Base-by-base conservation (phyloP, 2,888 invertebrate genomes). In the Icerya purchasi region DNA sequence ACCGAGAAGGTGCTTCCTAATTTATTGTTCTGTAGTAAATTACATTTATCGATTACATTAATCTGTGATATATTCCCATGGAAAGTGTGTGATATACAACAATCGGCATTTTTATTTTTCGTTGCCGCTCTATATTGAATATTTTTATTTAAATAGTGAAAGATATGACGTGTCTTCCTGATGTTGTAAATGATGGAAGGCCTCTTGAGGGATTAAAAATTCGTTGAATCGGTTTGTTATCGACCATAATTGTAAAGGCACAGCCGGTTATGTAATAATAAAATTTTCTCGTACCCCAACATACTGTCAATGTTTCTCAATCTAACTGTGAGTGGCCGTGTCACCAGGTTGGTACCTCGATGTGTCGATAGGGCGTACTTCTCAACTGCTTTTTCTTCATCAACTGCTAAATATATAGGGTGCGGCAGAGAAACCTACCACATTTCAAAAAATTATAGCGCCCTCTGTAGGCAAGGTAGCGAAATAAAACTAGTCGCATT, bases 231-330 rank as follows among this genome's bases (percentile, higher is more conserved):
- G 58, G 58, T n/a, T 58, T 23, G 25, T 58, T 36, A 14, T 36
- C 58, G 3, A 53, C 23, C 1, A 49, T 2, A 3, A 58, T 22
- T 2, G 50, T 22, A 20, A 58, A 58, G 50, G 23, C 22, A 1
- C 50, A 22, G 5, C 54, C 58, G 22, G 2, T 22, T 2, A 53
- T 36, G 21, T 49, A 58, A 22, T 49, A 36, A 22, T 49, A 58
- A 8, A 58, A 58, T 49, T 58, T 58, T 8, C 54, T 53, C 3
- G 53, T 21, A 8, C 24, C 53, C 64, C 50, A 58, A 36, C 61
- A 57, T 3, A 64, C 61, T n/a, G 63, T 61, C n/a, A 61, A 22
- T n/a, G 62, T 62, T 59, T 64, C 63, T 22, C 62, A n/a, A 54
- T 63, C 62, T n/a, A 63, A 51, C 51, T 64, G 64, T 20, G 59